phyloP scores from a whole-genome alignment of 2,888 invertebrate species.

The Eurytoma adleriae region DNA sequence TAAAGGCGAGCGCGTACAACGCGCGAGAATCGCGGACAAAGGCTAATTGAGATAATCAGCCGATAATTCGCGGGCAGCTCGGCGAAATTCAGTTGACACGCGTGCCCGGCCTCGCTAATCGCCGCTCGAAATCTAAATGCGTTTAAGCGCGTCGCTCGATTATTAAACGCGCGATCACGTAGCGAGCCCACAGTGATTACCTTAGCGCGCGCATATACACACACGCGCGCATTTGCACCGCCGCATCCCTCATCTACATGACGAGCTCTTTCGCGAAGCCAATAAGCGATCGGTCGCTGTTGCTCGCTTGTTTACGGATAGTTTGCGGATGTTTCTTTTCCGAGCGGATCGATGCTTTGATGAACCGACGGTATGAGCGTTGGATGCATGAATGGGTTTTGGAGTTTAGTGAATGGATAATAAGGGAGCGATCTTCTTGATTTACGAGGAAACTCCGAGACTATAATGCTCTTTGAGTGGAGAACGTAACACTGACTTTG shows the following conservation, averaged over 20 bases:
- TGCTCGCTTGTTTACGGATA: not conserved
- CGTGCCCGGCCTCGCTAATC: constrained; percentile 10
- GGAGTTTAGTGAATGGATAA: too few species aligned
- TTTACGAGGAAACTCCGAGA: too few species aligned
- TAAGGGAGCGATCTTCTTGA: too few species aligned
- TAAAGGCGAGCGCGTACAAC: not conserved
- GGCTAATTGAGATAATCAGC: constrained; percentile 51
- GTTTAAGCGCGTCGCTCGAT: constrained; percentile 38
- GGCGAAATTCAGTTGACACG: constrained; percentile 33
- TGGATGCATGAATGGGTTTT: too few species aligned
- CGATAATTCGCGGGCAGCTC: constrained; percentile 18
- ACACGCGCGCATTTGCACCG: constrained; percentile 43
- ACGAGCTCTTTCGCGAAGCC: not conserved
- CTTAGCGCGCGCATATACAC: constrained; percentile 30
- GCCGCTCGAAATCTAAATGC: constrained; percentile 43
- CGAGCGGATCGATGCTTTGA: too few species aligned
- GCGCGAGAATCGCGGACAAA: not conserved
- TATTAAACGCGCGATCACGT: constrained; percentile 39
- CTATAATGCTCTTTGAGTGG: too few species aligned
- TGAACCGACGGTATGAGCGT: too few species aligned
- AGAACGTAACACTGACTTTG: too few species aligned
- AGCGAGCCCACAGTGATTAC: not conserved
- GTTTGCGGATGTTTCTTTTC: too few species aligned
- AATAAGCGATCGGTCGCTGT: not conserved
- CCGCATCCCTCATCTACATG: constrained; percentile 18